Percentiles rank a stretch among this genome's conserved stretches.
Conservation (phyloP, 1,140 invertebrate species). For the Fopius arisanus region DNA sequence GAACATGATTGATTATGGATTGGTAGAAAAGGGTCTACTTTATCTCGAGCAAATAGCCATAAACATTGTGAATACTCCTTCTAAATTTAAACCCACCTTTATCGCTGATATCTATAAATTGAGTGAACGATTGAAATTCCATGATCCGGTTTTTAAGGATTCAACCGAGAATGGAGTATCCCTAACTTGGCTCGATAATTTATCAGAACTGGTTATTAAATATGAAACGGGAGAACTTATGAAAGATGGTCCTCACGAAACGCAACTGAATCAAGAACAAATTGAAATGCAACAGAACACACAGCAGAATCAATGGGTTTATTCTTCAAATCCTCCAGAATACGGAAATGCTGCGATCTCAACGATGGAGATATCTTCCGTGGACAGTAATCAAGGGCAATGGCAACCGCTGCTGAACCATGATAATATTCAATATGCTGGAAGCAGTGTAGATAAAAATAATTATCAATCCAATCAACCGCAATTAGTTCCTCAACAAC, state of each 20-base stretch:
- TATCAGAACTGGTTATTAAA: slow-evolving; percentile 52
- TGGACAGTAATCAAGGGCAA: slow-evolving; percentile 41
- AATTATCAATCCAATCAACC: slow-evolving; percentile 45
- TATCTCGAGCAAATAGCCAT: slow-evolving; percentile 84
- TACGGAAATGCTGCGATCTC: slow-evolving; percentile 46
- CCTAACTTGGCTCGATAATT: slow-evolving; percentile 55
- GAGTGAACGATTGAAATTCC: slow-evolving; percentile 79
- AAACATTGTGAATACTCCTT: slow-evolving; percentile 70
- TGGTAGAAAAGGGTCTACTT: slow-evolving; percentile 77
- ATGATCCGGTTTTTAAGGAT: slow-evolving; percentile 74
- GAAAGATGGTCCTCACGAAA: slow-evolving; percentile 30
- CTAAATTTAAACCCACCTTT: slow-evolving; percentile 68
- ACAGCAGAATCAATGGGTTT: slow-evolving; percentile 45
- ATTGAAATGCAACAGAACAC: slow-evolving; percentile 29
- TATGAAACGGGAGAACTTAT: slow-evolving; percentile 52
- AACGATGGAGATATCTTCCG: slow-evolving; percentile 44
- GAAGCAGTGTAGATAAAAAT: slow-evolving; percentile 36
- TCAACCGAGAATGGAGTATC: slow-evolving; percentile 57
- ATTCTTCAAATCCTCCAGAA: slow-evolving; percentile 34
- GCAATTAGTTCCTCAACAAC: slow-evolving; percentile 41
- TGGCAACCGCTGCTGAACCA: slow-evolving; percentile 55
- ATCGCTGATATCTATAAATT: slow-evolving; percentile 73
- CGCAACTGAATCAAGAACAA: slow-evolving; percentile 20
- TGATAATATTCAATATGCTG: slow-evolving; percentile 43
- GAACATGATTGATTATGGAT: slow-evolving; percentile 80